Base-by-base conservation (phyloP, 2,797 vertebrate species). In the Halcyon badia region DNA sequence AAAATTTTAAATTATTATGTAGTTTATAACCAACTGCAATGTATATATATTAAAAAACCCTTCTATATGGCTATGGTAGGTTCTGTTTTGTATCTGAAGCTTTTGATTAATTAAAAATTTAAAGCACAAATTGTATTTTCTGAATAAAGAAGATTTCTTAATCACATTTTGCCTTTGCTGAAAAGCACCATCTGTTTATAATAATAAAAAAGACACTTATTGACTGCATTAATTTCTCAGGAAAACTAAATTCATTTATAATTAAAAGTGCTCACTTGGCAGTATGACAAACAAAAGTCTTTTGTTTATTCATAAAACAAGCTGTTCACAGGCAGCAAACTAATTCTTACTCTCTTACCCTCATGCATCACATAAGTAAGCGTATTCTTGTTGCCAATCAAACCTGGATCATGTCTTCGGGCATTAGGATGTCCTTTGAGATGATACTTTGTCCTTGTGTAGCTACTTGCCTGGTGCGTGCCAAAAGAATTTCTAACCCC, bases 181-280 rank as follows among this genome's bases (percentile, higher is more conserved):
- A 70, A 91, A 96, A 94, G 42, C 54, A 68, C 70, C 4, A 22
- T 33, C 84, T 94, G 70, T 65, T 94, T 87, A 73, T 80, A 87
- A 91, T 58, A 72, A 30, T 7, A 31, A 41, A 56, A 73, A 68
- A 92, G 49, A 33, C 26, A 31, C 33, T 57, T 90, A 68, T 78
- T 95, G 80, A 69, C 31, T 39, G 35, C 13, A 10, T 85, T 68
- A 51, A 66, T 93, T 91, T 92, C 73, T 71, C 75, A 73, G 61
- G 69, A 90, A 89, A 85, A 35, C 52, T 79, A 48, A 66, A 51
- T 82, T 85, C 8, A 82, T 28, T 79, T 69, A 16, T 54, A 90
- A 87, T 78, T 83, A 65, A 84, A 58, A 66, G 54, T 33, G 3
- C 19, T 88, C 48, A 28, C n/a, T 52, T 83, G 68, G 66, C 73